A percentile compares a stretch with the other conserved stretches of the same genome.
These are phyloP conservation scores for Megaceryle torquata DNA, from an alignment of 2,113 vertebrate species.

Conservation along the genomic window DNA sequence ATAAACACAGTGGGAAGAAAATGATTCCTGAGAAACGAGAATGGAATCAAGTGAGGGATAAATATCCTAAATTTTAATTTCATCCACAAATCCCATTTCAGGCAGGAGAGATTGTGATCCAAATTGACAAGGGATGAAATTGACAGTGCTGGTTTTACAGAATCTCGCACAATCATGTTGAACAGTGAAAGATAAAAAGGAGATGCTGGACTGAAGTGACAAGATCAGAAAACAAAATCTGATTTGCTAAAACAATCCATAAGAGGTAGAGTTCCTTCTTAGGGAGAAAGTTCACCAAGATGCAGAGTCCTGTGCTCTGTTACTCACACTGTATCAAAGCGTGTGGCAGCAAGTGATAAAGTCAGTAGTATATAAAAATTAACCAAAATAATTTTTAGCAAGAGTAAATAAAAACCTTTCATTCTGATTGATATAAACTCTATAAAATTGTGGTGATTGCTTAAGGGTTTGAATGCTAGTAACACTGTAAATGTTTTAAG, in stretches of 20 bases:
- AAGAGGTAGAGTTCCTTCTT: not conserved
- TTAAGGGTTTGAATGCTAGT: not conserved
- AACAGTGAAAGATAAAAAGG: conserved; percentile 5
- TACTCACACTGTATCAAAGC: not conserved
- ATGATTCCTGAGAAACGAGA: conserved; percentile 14
- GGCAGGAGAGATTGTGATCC: not conserved
- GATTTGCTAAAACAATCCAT: not conserved
- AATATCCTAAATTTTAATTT: conserved; percentile 23
- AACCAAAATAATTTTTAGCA: not conserved
- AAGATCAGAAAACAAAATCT: not conserved
- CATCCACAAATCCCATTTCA: conserved; percentile 32
- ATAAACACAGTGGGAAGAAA: conserved; percentile 9
- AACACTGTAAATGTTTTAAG: not conserved
- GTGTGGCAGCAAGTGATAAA: not conserved
- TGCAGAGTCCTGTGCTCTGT: not conserved
- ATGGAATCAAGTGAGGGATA: not conserved
- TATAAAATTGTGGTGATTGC: not conserved
- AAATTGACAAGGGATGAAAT: conserved; percentile 24
- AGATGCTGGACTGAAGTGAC: not conserved
- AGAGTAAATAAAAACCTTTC: not conserved
- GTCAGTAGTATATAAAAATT: not conserved
- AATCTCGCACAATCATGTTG: not conserved
- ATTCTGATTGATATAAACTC: not conserved
- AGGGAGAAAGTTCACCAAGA: not conserved
- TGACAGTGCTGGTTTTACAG: not conserved